Evolutionary conservation across 2,113 vertebrate genomes (phyloP).

Genomic region (Aldabrachelys gigantea): DNA sequence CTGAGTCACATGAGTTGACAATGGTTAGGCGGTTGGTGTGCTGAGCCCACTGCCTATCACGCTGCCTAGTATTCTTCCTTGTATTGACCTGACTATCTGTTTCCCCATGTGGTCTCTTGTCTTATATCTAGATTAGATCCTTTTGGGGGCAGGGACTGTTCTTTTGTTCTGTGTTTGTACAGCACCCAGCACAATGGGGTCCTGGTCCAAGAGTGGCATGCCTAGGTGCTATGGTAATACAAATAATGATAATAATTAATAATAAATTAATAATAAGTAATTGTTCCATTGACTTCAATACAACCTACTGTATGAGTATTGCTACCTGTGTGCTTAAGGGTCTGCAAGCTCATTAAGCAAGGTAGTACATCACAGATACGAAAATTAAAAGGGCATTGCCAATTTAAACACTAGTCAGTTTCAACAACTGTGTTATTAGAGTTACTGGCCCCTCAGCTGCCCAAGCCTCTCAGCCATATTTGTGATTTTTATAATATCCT

Average conservation of each 20-base stretch:
- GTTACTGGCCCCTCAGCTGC: not conserved
- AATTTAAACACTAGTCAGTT: not conserved
- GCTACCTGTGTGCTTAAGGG: not conserved
- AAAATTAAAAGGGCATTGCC: not conserved
- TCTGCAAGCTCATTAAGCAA: not conserved
- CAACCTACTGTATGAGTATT: not conserved
- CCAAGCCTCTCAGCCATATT: not conserved
- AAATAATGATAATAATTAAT: not conserved
- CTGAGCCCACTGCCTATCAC: not conserved
- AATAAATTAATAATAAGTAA: not conserved
- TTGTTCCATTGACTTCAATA: not conserved
- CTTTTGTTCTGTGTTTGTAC: not conserved
- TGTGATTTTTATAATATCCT: not conserved
- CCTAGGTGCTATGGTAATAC: rapidly evolving
- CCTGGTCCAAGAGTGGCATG: not conserved
- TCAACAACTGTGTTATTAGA: not conserved
- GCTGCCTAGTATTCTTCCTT: rapidly evolving
- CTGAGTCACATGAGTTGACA: not conserved
- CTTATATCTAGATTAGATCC: not conserved
- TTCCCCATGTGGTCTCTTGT: not conserved
- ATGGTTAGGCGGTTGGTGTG: not conserved
- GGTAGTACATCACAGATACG: not conserved
- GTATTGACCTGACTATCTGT: not conserved
- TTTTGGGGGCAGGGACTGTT: not conserved
- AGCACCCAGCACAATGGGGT: rapidly evolving